Percentiles rank a stretch among this genome's conserved stretches.
Evolutionary conservation across 2,113 vertebrate species (phyloP).

Genomic region (Promerops cafer): DNA sequence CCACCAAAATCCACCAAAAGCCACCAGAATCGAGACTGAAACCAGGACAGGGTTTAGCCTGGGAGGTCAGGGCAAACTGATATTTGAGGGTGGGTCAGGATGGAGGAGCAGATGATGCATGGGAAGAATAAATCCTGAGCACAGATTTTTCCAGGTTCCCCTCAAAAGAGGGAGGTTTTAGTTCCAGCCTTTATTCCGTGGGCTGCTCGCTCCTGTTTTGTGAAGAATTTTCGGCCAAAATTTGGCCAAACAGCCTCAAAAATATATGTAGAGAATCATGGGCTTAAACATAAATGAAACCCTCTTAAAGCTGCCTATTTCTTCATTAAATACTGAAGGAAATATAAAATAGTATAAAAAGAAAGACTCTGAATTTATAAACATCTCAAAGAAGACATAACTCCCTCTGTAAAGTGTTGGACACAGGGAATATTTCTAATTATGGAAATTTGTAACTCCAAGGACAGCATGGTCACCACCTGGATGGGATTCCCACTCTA

Average conservation of each 20-base stretch:
- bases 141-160: not conserved
- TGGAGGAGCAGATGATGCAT: not conserved
- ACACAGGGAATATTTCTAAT: not conserved
- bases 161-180: not conserved
- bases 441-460: not conserved
- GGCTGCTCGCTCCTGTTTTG: not conserved
- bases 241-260: not conserved
- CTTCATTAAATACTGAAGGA: not conserved
- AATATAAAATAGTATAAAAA: not conserved
- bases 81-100: not conserved
- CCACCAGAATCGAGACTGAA: not conserved
- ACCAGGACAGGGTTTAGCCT: not conserved
- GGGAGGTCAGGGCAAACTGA: not conserved
- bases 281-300: not conserved
- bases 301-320: not conserved
- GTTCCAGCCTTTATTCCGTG: not conserved
- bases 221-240: not conserved
- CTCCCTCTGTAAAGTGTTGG: not conserved
- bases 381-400: not conserved
- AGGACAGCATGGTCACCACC: not conserved
- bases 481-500: not conserved
- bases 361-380: not conserved
- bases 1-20: not conserved
- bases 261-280: fast-evolving
- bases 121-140: not conserved